These are phyloP conservation scores for Sminthopsis crassicaudata DNA, from an alignment of 2,113 vertebrate genomes.

Conservation along the genomic window DNA sequence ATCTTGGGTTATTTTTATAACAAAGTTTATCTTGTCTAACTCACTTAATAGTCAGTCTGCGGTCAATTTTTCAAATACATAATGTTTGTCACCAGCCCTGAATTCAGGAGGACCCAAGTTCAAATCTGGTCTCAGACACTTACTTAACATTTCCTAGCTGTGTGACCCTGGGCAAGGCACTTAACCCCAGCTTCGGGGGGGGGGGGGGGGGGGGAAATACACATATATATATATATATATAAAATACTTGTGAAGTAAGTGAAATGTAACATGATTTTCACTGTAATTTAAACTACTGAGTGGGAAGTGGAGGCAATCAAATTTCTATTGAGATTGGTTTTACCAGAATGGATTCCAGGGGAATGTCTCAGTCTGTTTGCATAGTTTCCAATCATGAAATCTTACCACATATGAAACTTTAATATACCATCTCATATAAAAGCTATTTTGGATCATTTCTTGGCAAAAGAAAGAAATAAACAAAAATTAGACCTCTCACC, in stretches of 20 bases:
- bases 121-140: too few species aligned
- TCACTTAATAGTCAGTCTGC: not conserved
- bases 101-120: too few species aligned
- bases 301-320: not conserved
- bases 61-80: not conserved
- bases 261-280: not conserved
- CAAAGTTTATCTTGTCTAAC: not conserved
- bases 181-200: too few species aligned
- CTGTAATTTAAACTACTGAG: not conserved
- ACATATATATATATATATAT: too few species aligned
- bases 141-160: too few species aligned
- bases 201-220: too few species aligned
- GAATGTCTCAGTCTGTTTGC: not conserved
- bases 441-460: not conserved
- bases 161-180: too few species aligned
- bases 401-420: not conserved
- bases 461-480: not conserved
- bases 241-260: not conserved
- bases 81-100: too few species aligned
- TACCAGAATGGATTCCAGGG: not conserved
- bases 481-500: not conserved
- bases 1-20: not conserved
- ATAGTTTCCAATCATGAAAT: not conserved
- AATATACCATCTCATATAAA: not conserved
- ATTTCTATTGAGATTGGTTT: not conserved